These are phyloP conservation scores for Drosophila prostipennis DNA, from an alignment of 2,888 invertebrate genomes.

Conservation along the genomic window DNA sequence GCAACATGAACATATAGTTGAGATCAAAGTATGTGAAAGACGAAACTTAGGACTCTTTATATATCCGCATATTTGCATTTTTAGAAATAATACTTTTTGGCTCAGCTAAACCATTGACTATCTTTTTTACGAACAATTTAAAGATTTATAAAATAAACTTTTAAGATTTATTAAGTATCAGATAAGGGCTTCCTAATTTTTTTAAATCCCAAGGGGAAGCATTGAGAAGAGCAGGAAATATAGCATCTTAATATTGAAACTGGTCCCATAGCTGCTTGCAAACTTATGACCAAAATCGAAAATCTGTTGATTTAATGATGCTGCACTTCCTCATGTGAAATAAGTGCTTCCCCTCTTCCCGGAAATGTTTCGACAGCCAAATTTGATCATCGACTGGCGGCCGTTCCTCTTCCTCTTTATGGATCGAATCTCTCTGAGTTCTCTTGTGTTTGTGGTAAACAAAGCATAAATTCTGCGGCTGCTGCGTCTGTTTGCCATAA, in stretches of 20 bases:
- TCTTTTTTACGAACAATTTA: no score
- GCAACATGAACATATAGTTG: no score
- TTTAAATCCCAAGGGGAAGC: no score
- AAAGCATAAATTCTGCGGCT: slow-evolving; percentile 59
- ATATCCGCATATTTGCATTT: no score
- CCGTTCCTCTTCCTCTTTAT: slow-evolving; percentile 35
- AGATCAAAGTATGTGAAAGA: no score
- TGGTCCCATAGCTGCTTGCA: not conserved
- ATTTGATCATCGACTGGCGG: slow-evolving; percentile 43
- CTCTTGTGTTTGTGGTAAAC: slow-evolving; percentile 56
- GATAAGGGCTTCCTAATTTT: not conserved
- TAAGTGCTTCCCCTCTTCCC: slow-evolving; percentile 18
- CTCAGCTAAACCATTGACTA: no score
- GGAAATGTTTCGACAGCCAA: slow-evolving; percentile 63
- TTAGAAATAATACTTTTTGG: no score
- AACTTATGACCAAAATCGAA: slow-evolving; percentile 13
- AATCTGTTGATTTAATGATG: slow-evolving; percentile 12
- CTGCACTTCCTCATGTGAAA: slow-evolving; percentile 54
- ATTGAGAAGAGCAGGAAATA: slow-evolving; percentile 3
- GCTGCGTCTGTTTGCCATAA: slow-evolving; percentile 60
- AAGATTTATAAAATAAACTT: no score
- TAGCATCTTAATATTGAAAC: slow-evolving; percentile 10
- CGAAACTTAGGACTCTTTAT: no score
- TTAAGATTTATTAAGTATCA: no score
- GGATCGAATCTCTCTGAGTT: slow-evolving; percentile 8